Base-by-base conservation (phyloP, 2,888 invertebrate species). In the Monoplex corrugatus region DNA sequence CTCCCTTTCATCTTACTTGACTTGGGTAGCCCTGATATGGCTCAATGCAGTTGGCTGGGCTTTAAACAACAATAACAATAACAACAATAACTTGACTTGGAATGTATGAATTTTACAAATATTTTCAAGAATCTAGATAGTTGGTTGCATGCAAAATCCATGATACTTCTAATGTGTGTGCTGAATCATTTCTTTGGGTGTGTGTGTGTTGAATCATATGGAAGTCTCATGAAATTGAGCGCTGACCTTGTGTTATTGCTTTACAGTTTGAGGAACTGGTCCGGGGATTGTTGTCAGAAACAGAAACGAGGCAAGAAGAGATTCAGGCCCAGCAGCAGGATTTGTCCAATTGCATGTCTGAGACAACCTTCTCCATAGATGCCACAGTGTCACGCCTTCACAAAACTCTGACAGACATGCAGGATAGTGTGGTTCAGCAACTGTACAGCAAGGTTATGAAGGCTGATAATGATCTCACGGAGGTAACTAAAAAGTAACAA, bases 251-350 rank as follows among this genome's bases (percentile, higher is more conserved):
- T n/a, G 23, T 68, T n/a, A 23, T 23, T 28, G 23, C 6, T 80
- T 43, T 43, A 28, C 43, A 83, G 82, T 45, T 83, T 83, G 40
- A 83, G n/a, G 45, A 83, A 2, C 82, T 83, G 78, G 78, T 84
- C 19, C 35, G 38, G 35, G 84, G 84, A 5, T 35, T 87, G 16
- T 28, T 45, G 72, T 80, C 50, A 43, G 87, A 87, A 43, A 87
- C 87, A 13, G 87, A 87, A 50, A 28, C 40, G 19, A 45, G 57
- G 23, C 57, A 57, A 32, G 50, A 35, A 16, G 87, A 50, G n/a
- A 45, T 87, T 35, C 32, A 38, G 8, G 80, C 13, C 10, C 50
- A 87, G n/a, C 80, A 78, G 43, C 87, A 87, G 80, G 32, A 43
- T 6, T 19, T 87, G 80, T 10, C 38, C 35, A 43, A 50, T 2